Conservation (phyloP, 2,888 invertebrate species). For the Aphidius colemani region DNA sequence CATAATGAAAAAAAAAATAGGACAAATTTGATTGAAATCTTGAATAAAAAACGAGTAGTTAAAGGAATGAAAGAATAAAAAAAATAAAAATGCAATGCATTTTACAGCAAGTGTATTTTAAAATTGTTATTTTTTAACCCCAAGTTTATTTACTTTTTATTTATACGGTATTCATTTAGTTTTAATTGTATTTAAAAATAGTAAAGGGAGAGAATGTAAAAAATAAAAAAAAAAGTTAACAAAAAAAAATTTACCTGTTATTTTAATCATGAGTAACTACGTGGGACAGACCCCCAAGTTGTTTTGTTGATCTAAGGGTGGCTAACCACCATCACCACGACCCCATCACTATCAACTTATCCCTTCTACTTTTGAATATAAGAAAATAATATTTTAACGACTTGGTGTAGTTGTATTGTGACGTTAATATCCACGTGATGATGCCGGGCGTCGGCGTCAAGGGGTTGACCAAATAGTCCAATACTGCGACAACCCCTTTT, state of each 20-base stretch:
- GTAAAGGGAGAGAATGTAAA: neutral
- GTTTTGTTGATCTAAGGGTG: constrained; percentile 38
- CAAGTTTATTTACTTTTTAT: too few relatives aligned
- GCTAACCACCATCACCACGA: constrained; percentile 34
- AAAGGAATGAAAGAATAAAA: too few relatives aligned
- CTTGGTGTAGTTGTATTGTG: too few relatives aligned
- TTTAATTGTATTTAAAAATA: too few relatives aligned
- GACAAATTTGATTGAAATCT: too few relatives aligned
- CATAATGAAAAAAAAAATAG: too few relatives aligned
- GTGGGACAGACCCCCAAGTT: constrained; percentile 11
- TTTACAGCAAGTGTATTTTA: too few relatives aligned
- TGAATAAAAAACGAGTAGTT: too few relatives aligned
- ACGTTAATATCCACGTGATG: constrained; percentile 49
- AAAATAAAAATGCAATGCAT: too few relatives aligned
- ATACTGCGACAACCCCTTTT: constrained; percentile 48
- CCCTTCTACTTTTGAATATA: constrained; percentile 31
- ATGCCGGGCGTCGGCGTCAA: constrained; percentile 41
- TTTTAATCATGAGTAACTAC: constrained; percentile 13
- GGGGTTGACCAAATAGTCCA: constrained; percentile 43
- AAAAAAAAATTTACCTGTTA: neutral
- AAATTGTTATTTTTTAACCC: neutral
- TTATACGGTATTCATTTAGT: too few relatives aligned
- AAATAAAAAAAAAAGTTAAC: neutral
- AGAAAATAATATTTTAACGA: too few relatives aligned
- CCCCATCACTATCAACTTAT: constrained; percentile 19